Evolutionary conservation across 92 coral and sea anemone species (phyloP), one percentile per base, ranked within the genome.

Genomic region (Zoanthus sansibaricus): DNA sequence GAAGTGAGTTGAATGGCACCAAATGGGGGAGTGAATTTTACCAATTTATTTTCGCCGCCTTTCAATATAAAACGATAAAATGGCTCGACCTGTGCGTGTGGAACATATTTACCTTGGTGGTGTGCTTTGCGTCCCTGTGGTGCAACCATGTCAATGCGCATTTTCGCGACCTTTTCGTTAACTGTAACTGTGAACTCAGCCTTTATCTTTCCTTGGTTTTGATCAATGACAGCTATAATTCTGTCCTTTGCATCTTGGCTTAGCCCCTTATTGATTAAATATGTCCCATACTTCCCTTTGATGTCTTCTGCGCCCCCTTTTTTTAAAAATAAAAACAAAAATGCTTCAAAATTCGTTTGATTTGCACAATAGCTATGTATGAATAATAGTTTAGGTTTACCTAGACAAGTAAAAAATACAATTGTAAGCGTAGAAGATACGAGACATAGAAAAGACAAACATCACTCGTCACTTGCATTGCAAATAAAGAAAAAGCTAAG

Each of bases 111-210:
- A 25, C 25, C 25, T 25, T 25, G 25, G 25, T 77, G 83, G 11
- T 11, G 13, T 5, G 15, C 69, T 7, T 6, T 1, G 1, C 83
- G 21, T 12, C 6, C 8, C 9, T 15, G 12, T 0, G 2, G 25
- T 8, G 68, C 83, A 9, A 16, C 83, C 83, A 77, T 77, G 15
- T 77, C 83, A 55, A 77, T 77, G 69, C 83, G 83, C 83, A 77
- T 77, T 70, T 7, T 33, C 30, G 83, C 83, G 3, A 0, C 5
- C 7, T 77, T 56, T 11, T 56, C 71, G 12, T 69, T 69, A 58
- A 77, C 32, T 4, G n/a, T 7, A 3, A 77, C 31, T 55, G 7
- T 16, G 33, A 77, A 77, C 48, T 5, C 2, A 9, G 83, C 83
- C 16, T 77, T 77, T 9, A 77, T 11, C 47, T 33, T 56, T 31